A percentile compares a stretch with the other conserved stretches of the same genome.
Evolutionary conservation across 2,113 vertebrate genomes (phyloP).

Genomic region (Origma solitaria): DNA sequence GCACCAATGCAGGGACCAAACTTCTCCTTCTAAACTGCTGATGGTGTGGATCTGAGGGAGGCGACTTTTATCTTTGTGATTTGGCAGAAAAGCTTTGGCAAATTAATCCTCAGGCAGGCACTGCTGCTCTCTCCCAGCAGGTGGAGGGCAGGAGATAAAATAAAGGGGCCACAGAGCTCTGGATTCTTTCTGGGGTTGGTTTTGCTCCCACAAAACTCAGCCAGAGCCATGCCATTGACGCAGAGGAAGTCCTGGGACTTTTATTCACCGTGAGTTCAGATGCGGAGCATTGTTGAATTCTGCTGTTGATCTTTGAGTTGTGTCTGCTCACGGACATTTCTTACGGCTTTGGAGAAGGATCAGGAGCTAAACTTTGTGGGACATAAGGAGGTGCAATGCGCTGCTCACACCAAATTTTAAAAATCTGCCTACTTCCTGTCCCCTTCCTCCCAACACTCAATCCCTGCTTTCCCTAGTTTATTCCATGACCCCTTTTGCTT

Average conservation of each 20-base stretch:
- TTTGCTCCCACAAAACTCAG: background rate
- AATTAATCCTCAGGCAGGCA: background rate
- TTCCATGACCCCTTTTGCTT: background rate
- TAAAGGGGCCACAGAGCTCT: background rate
- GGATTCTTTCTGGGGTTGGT: background rate
- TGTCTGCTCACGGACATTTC: background rate
- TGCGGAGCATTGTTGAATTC: fast-evolving
- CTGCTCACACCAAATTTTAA: background rate
- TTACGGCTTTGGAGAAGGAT: background rate
- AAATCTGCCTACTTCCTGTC: background rate
- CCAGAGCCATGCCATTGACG: background rate
- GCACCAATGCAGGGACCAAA: background rate
- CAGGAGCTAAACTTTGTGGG: background rate
- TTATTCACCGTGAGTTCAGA: background rate
- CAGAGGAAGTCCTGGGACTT: background rate
- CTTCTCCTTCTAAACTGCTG: background rate
- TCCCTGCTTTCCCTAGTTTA: background rate
- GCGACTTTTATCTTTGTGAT: background rate
- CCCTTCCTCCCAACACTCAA: background rate
- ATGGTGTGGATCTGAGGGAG: background rate
- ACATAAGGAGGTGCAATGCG: background rate
- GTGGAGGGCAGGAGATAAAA: background rate
- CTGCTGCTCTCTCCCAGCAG: background rate
- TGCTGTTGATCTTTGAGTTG: fast-evolving
- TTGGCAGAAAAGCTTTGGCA: background rate